Base-by-base conservation (phyloP, 1,140 invertebrate genomes). In the Cepaea nemoralis region DNA sequence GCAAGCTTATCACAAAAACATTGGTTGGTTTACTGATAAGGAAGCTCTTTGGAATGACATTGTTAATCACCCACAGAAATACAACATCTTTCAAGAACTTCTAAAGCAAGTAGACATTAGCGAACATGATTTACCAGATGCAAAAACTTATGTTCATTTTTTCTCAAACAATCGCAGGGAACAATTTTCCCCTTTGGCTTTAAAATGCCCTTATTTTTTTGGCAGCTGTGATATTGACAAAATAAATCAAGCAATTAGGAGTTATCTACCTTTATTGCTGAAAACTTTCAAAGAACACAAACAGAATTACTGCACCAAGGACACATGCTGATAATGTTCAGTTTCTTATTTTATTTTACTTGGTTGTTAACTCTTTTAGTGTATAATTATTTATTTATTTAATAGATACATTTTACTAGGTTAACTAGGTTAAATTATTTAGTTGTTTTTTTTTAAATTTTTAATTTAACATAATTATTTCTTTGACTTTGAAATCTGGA, bases 1-100 rank as follows among this genome's bases (percentile, higher is more conserved):
- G 75, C 97, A 96, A 31, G 98, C 96, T 0, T 98, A 96, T 90
- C 96, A 96, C 93, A 96, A 97, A 89, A 96, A 98, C 91, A 97
- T 97, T 91, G 78, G 74, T 8, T 95, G 97, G 88, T 98, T 98
- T 90, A 96, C 95, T 74, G 97, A 97, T 91, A 95, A 95, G 88
- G 97, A 97, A 88, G 95, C 96, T 81, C 83, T 92, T 39, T 90
- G 90, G 27, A 85, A 88, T 48, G 86, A 91, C 83, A 95, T 97
- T 77, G 95, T 97, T 55, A 96, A 97, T 83, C 96, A 97, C 92
- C 97, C 97, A 24, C 95, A 97, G 88, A 95, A 97, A 87, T 98
- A 98, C 89, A 48, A 31, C 16, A 31, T 74, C 10, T 42, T 74
- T 31, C 37, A 74, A 27, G 39, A 48, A 1, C 5, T 74, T 6